Base-by-base conservation (phyloP, 2,888 invertebrate genomes). In the Prionchulus punctatus region DNA sequence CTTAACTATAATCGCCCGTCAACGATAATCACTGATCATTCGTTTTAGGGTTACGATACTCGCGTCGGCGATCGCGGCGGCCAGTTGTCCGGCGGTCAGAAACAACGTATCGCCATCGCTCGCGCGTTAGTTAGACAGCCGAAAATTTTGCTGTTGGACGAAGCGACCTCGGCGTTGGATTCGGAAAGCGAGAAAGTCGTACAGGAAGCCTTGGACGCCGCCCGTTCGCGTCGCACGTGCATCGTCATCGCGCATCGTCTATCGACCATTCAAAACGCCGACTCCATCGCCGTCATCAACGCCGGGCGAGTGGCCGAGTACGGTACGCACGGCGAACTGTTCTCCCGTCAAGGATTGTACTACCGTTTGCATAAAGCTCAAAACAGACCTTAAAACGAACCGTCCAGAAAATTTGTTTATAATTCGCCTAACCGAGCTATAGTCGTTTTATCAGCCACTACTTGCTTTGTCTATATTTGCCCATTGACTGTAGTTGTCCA, bases 131-230 rank as follows among this genome's bases (percentile, higher is more conserved):
- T 75, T 21, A 61, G 73, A 18, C 59, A 65, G 43, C 69, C 72
- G 15, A 72, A 71, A 3, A 65, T 66, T 36, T 63, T 73, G 21
- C 62, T 74, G 3, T 63, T 74, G 48, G 73, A 73, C 59, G 70
- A 72, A 58, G 74, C 74, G 1, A 74, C 74, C 0, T 69, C 69
- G 57, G 74, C 74, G 2, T 61, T 74, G 47, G 74, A 74, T 59
- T 66, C 73, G 2, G 73, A 74, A 60, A 70, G 69, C 36, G 74
- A 74, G 62, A 65, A 65, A 57, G 62, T 65, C 54, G 88, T 89
- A 0, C 88, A 89, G 75, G 84, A 83, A 64, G 87, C 88, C 0
- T 70, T 89, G 58, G 87, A 89, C 54, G 57, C 71, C 65, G 76
- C 75, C 0, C 55, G 62, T 3, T 58, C 62, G 30, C 66, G 75